Conservation (phyloP, 2,888 invertebrate genomes). For the Macrophya annulata region DNA sequence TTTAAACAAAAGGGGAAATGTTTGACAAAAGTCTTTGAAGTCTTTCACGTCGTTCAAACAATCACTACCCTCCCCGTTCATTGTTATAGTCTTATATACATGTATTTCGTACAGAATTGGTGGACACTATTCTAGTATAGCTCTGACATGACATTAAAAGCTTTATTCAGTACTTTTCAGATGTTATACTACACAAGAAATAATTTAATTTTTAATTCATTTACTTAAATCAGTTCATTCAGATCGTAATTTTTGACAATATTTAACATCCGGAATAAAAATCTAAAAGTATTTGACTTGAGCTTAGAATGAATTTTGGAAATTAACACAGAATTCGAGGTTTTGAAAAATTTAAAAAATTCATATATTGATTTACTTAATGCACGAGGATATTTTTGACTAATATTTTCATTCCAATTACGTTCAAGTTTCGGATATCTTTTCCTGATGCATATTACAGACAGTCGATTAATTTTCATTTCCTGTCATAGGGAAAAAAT, state of each 20-base stretch:
- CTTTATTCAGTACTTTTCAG: background rate
- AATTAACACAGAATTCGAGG: background rate
- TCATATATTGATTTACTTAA: background rate
- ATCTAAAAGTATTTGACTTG: background rate
- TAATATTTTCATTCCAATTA: background rate
- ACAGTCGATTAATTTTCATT: background rate
- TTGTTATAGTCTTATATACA: background rate
- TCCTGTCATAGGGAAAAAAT: background rate
- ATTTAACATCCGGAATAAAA: background rate
- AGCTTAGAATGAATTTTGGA: background rate
- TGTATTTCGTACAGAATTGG: background rate
- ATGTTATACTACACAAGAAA: background rate
- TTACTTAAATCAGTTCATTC: background rate
- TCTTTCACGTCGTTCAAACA: background rate
- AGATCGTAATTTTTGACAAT: background rate
- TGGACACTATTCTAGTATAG: background rate
- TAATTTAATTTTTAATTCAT: background rate
- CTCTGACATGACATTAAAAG: background rate
- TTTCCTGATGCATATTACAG: background rate
- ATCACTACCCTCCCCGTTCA: background rate
- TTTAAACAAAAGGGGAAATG: background rate
- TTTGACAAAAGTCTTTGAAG: constrained; percentile 27
- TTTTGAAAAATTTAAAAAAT: constrained; percentile 4
- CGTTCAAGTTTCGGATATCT: background rate
- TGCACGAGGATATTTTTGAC: background rate